Base-by-base conservation (phyloP, 2,888 invertebrate genomes). In the Chymomyza amoena region DNA sequence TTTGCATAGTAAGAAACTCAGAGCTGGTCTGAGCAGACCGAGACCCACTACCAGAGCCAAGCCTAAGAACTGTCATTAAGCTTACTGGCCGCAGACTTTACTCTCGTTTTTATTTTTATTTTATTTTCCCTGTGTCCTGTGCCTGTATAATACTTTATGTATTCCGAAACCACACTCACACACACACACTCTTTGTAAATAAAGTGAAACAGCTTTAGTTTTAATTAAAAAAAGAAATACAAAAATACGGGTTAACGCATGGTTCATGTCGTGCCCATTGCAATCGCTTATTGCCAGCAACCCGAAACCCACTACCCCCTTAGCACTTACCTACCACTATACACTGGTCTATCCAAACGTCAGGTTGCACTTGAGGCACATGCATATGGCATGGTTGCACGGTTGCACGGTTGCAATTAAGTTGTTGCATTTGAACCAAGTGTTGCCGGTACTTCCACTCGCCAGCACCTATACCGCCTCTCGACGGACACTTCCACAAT, bases 341-440 rank as follows among this genome's bases (percentile, higher is more conserved):
- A 28, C 9, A n/a, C 20, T 7, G 32, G 28, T 13, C 4, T 13
- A 45, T 6, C 59, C 28, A 18, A 32, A n/a, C 45, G 39, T 62
- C 64, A 61, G 51, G 18, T 65, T 68, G 66, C 71, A 78, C 70
- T 75, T 78, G 70, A 77, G 75, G 64, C 75, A 75, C 77, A 73
- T 60, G 61, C 74, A 70, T 63, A 60, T 69, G 73, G 78, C 76
- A 74, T 72, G 75, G 32, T 32, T 32, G 32, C 32, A 32, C 73
- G 75, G 32, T 32, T 32, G 32, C 32, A 32, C 32, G 32, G 32
- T 78, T 72, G 75, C 86, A 84, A 84, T 84, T 86, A 86, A 86
- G 80, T 80, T 85, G 84, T 83, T 85, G 85, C 83, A 82, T 76
- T 84, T 76, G 59, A 52, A 61, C 39, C 39, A 45, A 45, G 39